Percentiles rank a stretch among this genome's conserved stretches.
Conservation (phyloP, 1,140 invertebrate genomes). For the Atopsyche davidsoni region DNA sequence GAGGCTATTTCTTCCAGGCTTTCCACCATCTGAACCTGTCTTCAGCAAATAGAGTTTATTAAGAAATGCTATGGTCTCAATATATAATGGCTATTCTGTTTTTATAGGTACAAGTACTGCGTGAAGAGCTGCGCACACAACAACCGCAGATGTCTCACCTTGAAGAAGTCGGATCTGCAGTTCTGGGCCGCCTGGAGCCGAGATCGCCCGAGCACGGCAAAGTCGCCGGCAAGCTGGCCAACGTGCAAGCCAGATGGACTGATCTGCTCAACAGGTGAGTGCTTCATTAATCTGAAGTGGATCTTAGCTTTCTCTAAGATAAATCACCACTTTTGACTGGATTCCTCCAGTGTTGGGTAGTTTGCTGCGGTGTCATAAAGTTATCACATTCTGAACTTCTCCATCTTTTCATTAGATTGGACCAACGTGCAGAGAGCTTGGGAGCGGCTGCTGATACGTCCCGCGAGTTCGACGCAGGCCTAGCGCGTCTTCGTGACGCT, state of each 20-base stretch:
- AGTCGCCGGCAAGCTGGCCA: constrained; percentile 59
- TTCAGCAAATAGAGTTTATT: too few relatives aligned
- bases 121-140: constrained; percentile 88
- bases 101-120: constrained; percentile 71
- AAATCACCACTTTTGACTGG: too few relatives aligned
- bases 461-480: constrained; percentile 82
- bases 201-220: constrained; percentile 69
- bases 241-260: constrained; percentile 70
- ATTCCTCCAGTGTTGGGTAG: too few relatives aligned
- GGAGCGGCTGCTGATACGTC: constrained; percentile 84
- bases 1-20: too few relatives aligned
- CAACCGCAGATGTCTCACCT: constrained; percentile 84
- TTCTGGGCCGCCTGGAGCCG: constrained; percentile 64
- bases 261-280: constrained; percentile 57
- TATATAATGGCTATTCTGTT: background rate
- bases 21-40: too few relatives aligned
- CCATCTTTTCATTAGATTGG: constrained; percentile 54
- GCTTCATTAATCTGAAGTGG: too few relatives aligned
- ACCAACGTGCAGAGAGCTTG: constrained; percentile 75
- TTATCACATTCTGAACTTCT: too few relatives aligned
- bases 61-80: too few relatives aligned
- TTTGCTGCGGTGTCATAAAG: too few relatives aligned
- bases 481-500: constrained; percentile 71
- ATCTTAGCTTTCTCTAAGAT: too few relatives aligned
- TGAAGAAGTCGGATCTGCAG: constrained; percentile 69